Evolutionary conservation across 2,113 vertebrate species (phyloP).

Genomic region (Bucco capensis): DNA sequence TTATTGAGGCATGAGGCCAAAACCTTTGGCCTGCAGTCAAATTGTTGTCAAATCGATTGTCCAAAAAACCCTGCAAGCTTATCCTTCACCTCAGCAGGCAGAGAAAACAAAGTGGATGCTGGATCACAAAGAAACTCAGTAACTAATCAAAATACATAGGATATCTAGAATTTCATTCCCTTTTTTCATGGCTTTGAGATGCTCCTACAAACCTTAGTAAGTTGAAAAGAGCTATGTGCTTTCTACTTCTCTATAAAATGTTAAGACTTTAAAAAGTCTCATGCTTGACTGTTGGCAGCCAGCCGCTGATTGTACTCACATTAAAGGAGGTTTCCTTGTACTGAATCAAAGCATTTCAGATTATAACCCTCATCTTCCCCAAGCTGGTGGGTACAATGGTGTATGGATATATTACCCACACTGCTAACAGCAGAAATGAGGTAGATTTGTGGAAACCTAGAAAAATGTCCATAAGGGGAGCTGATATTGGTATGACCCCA

Average conservation of each 20-base stretch:
- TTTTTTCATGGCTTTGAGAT: background rate
- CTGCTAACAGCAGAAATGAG: background rate
- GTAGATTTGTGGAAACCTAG: background rate
- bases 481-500: rapidly evolving
- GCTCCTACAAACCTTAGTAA: background rate
- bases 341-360: background rate
- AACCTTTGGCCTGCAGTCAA: background rate
- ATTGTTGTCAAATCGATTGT: too few species aligned
- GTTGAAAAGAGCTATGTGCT: background rate
- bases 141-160: background rate
- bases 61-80: background rate
- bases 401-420: background rate
- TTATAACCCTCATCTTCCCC: background rate
- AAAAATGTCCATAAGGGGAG: background rate
- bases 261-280: background rate
- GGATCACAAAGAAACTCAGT: background rate
- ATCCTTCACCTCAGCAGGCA: background rate
- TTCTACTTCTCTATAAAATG: background rate
- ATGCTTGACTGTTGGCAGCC: background rate
- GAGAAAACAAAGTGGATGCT: background rate
- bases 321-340: background rate
- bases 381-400: background rate
- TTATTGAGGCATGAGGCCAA: background rate
- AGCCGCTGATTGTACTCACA: background rate
- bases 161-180: background rate